Base-by-base conservation (phyloP, 2,888 invertebrate genomes). In the Plebejus argus region DNA sequence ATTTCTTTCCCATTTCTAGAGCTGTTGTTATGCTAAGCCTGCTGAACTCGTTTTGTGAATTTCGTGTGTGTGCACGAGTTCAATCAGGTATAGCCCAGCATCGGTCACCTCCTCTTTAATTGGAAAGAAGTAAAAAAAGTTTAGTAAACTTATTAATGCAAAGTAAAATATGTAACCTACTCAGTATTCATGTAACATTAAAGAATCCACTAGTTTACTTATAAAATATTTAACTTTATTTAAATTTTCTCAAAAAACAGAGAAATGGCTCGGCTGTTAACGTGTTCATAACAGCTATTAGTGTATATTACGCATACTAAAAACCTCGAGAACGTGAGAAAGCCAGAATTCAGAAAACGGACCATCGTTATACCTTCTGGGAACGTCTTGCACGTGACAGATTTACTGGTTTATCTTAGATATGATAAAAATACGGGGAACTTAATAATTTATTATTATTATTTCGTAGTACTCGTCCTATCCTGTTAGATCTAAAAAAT, bases 401-500 rank as follows among this genome's bases (percentile, higher is more conserved):
- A 74, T 74, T 72, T 45, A 49, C 53, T 72, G 15, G 72, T 53
- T 53, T 53, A 74, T 74, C 74, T 74, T 8, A 74, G 74, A 74
- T n/a, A n/a, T 74, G 49, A 23, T 66, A 53, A 74, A 39, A 49
- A 49, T 72, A 23, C 72, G 72, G 23, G 5, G 72, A 72, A 71
- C 71, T 71, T 71, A 39, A 39, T 71, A 39, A 71, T 66, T 66
- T 66, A 66, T 66, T 66, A 66, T 12, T 23, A 61, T 66, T 66
- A 66, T 66, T 66, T 28, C 66, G 66, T 28, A 18, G 66, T 33
- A 18, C 66, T 66, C 66, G 66, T 66, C 66, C 5, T 33, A 28
- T 66, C 61, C 23, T 28, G 5, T 33, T 66, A 61, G 23, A 66
- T 66, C 28, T 66, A 18, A 33, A 61, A 61, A 12, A 61, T 23